Base-by-base conservation (phyloP, 2,888 invertebrate genomes). In the Mermis nigrescens region DNA sequence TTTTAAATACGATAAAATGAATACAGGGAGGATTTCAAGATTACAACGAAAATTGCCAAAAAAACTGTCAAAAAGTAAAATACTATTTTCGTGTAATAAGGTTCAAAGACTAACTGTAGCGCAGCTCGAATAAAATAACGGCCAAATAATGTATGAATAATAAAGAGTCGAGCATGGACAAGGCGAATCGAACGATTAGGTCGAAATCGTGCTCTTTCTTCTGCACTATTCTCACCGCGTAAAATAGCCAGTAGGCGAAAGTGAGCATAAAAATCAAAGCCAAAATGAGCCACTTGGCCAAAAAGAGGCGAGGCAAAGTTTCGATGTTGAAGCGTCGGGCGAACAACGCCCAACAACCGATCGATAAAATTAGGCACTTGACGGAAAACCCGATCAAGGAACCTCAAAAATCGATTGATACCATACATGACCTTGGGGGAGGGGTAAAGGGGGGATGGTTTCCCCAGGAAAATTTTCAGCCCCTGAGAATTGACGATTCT, bases 191-290 rank as follows among this genome's bases (percentile, higher is more conserved):
- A 29, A 95, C 91, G 69, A 94, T 84, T 45, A 75, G 67, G 48
- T 65, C 65, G 57, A 67, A 66, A 22, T 69, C 66, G 12, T 57
- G 59, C 27, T 66, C 64, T 22, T 69, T 69, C 58, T 74, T 72
- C 58, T 77, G 74, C 61, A 77, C 68, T 52, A 79, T 76, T 75
- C 94, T 87, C 57, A 94, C 91, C 68, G 88, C 83, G 74, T 94
- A 98, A 76, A 98, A 98, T 24, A 98, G 78, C 95, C 98, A 98
- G 76, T 90, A 95, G 2, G 92, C 85, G 76, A 94, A 90, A 63
- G 86, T 85, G 73, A 92, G 85, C 19, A 98, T 82, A 46, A 90
- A 82, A 45, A 91, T 82, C 58, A 94, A 80, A 2, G 87, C 81
- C 61, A 92, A 77, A n/a, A 90, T 84, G 66, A 87, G 82, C 0